A percentile compares a stretch with the other conserved stretches of the same genome.
Conservation (phyloP, 1,140 invertebrate genomes). For the Papilio helenus region DNA sequence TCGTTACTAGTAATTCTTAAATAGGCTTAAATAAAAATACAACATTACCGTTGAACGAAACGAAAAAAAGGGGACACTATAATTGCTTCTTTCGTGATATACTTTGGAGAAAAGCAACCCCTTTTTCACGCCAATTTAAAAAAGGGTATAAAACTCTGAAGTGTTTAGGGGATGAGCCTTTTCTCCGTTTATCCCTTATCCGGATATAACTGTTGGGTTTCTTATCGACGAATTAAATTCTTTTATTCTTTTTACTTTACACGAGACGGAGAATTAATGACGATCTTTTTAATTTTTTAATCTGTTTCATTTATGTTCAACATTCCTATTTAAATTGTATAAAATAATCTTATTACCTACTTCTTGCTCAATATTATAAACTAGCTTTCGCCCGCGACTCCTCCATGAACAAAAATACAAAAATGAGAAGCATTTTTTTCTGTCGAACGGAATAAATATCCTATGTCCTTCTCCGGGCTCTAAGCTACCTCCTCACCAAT, state of each 20-base stretch:
- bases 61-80: conserved; percentile 26
- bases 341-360: not conserved
- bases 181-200: conserved; percentile 27
- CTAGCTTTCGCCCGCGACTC: too few relatives aligned
- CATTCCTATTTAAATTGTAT: not conserved
- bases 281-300: not conserved
- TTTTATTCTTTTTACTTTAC: conserved; percentile 2
- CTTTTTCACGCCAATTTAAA: conserved; percentile 33
- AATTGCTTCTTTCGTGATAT: conserved; percentile 30
- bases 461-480: too few relatives aligned
- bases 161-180: conserved; percentile 34
- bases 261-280: not conserved
- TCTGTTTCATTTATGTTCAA: not conserved
- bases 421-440: too few relatives aligned
- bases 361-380: too few relatives aligned
- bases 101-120: conserved; percentile 16
- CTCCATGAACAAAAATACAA: too few relatives aligned
- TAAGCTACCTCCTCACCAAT: too few relatives aligned
- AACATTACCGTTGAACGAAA: conserved; percentile 21
- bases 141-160: conserved; percentile 27
- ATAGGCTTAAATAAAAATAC: not conserved
- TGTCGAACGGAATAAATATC: too few relatives aligned
- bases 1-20: not conserved
- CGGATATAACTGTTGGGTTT: conserved; percentile 27
- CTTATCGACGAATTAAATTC: conserved; percentile 23